A percentile compares a stretch with the other conserved stretches of the same genome.
Evolutionary conservation across 2,888 invertebrate species (phyloP).

Genomic region (Tanypteryx hageni): DNA sequence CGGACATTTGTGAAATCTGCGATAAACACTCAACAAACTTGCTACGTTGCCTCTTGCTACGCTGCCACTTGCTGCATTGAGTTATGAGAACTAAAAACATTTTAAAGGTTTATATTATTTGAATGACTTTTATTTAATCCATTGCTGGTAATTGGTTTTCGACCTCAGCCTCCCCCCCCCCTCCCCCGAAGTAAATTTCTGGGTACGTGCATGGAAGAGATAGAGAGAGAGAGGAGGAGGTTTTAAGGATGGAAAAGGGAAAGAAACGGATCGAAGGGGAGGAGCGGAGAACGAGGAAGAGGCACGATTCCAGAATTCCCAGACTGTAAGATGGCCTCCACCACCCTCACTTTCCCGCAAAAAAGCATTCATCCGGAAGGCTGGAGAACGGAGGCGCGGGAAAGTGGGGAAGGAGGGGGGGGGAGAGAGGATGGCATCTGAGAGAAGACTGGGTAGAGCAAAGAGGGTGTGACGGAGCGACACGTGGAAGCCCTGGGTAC

Average conservation of each 20-base stretch:
- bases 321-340: background rate
- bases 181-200: too few relatives aligned
- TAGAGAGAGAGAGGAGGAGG: background rate
- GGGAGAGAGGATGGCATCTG: background rate
- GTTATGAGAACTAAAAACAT: too few relatives aligned
- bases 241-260: background rate
- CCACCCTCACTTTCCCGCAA: background rate
- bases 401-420: background rate
- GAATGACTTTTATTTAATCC: too few relatives aligned
- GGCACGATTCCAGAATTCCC: background rate
- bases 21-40: too few relatives aligned
- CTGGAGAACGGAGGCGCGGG: background rate
- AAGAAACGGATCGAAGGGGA: background rate
- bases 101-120: too few relatives aligned
- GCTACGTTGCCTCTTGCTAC: too few relatives aligned
- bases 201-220: too few relatives aligned
- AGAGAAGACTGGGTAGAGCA: background rate
- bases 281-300: background rate
- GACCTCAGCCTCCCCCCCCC: too few relatives aligned
- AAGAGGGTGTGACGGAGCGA: background rate
- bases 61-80: too few relatives aligned
- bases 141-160: too few relatives aligned
- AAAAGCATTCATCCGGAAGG: constrained; percentile 39
- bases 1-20: too few relatives aligned
- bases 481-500: background rate